Percentiles rank a stretch among this genome's conserved stretches.
Evolutionary conservation across 2,113 vertebrate genomes (phyloP).

Genomic region (Halichoeres trimaculatus): DNA sequence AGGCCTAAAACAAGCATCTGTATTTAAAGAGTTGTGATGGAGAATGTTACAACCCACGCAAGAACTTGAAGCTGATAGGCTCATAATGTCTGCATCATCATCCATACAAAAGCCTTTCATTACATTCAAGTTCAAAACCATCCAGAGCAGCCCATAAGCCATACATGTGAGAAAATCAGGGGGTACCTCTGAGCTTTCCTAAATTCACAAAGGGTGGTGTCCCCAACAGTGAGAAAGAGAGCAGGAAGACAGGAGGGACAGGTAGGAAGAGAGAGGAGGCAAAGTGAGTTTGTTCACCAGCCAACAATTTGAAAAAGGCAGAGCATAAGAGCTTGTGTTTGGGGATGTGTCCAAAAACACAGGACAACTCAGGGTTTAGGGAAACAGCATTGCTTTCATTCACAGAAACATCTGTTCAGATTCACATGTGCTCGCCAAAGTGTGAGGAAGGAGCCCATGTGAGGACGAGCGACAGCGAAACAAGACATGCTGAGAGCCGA

Average conservation of each 20-base stretch:
- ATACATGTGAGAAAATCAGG: conserved; percentile 47
- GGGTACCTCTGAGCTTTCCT: conserved; percentile 72
- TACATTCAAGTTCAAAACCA: conserved; percentile 46
- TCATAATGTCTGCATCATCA: conserved; percentile 35
- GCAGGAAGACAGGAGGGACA: conserved; percentile 30
- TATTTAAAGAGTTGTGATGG: not conserved
- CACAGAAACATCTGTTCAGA: conserved; percentile 56
- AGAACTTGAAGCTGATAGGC: conserved; percentile 23
- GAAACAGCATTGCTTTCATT: conserved; percentile 56
- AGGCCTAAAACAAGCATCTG: not conserved
- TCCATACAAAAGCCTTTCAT: conserved; percentile 42
- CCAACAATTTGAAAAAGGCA: conserved; percentile 51
- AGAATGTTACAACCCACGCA: conserved; percentile 1
- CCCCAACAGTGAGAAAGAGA: conserved; percentile 59
- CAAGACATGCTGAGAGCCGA: conserved; percentile 62
- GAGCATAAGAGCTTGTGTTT: conserved; percentile 48
- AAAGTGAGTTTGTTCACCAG: conserved; percentile 54
- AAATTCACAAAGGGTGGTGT: conserved; percentile 70
- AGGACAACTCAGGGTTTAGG: conserved; percentile 26
- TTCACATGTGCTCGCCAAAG: conserved; percentile 46
- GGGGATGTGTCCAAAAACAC: conserved; percentile 44
- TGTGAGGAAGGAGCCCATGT: conserved; percentile 54
- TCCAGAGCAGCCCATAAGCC: conserved; percentile 48
- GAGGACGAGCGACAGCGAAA: conserved; percentile 39
- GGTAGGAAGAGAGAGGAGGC: conserved; percentile 45